A percentile compares a stretch with the other conserved stretches of the same genome.
Conservation (phyloP, 2,113 vertebrate genomes). For the Clinocottus analis region DNA sequence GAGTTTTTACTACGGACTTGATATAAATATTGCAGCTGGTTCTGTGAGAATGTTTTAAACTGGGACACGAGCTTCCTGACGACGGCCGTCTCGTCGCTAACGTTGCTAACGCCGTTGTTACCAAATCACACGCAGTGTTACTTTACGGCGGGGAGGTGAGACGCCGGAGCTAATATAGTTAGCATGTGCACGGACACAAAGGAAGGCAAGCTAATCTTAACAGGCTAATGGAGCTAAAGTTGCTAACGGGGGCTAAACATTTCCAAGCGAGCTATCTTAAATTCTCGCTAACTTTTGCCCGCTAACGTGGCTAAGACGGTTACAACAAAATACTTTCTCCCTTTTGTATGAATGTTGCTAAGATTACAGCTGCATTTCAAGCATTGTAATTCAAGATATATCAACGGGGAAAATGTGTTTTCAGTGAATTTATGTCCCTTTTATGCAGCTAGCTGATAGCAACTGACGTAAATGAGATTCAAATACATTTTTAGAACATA, state of each 20-base stretch:
- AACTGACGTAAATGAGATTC: not conserved
- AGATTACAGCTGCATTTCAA: not conserved
- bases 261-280: not conserved
- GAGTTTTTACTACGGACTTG: conserved; percentile 26
- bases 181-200: not conserved
- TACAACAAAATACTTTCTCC: not conserved
- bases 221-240: not conserved
- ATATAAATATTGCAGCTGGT: conserved; percentile 74
- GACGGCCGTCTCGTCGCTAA: conserved; percentile 22
- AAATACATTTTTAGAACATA: not conserved
- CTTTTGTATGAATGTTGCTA: not conserved
- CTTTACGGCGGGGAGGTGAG: not conserved
- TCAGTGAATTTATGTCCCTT: not conserved
- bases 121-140: conserved; percentile 2
- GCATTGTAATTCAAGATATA: not conserved
- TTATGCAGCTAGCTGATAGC: not conserved
- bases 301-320: conserved; percentile 7
- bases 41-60: conserved; percentile 73
- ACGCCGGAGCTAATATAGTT: conserved; percentile 12
- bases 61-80: conserved; percentile 39
- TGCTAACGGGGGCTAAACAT: not conserved
- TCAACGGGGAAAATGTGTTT: no score
- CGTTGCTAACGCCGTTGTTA: no score
- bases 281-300: not conserved
- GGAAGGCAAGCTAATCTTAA: not conserved